Evolutionary conservation across 2,888 invertebrate genomes (phyloP).

Genomic region (Watsonalla cultraria): DNA sequence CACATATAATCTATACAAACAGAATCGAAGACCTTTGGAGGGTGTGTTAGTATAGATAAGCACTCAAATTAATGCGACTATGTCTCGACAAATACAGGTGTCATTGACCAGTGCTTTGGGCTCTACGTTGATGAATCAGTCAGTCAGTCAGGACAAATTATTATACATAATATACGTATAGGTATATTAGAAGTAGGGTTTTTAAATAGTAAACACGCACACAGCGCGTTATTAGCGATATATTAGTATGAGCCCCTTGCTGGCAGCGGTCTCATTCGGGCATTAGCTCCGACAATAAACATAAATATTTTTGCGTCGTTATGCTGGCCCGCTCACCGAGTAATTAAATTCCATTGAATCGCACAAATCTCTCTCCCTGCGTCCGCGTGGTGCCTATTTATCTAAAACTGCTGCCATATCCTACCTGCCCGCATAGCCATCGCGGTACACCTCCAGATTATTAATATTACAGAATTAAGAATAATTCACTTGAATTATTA

Average conservation of each 20-base stretch:
- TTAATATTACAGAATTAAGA: too few relatives aligned
- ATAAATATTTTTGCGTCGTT: constrained; percentile 77
- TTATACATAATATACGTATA: background rate
- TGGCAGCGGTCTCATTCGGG: constrained; percentile 57
- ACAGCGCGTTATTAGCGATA: constrained; percentile 13
- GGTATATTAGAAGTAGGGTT: background rate
- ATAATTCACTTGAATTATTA: too few relatives aligned
- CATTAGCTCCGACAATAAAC: constrained; percentile 71
- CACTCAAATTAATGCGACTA: too few relatives aligned
- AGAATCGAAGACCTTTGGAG: too few relatives aligned
- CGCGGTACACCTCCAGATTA: background rate
- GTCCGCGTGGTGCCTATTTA: constrained; percentile 34
- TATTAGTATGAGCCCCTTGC: constrained; percentile 19
- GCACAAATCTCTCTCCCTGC: constrained; percentile 69
- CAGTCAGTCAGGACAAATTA: too few relatives aligned
- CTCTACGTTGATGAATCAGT: too few relatives aligned
- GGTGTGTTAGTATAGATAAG: too few relatives aligned
- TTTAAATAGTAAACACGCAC: background rate
- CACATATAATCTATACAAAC: too few relatives aligned
- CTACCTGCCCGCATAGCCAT: background rate
- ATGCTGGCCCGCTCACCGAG: constrained; percentile 56
- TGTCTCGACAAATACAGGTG: too few relatives aligned
- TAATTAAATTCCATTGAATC: constrained; percentile 77
- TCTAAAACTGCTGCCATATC: constrained; percentile 20
- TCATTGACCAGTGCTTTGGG: too few relatives aligned